These are phyloP conservation scores for Tetraneura akinire DNA, from an alignment of 1,140 invertebrate species.

Conservation along the genomic window DNA sequence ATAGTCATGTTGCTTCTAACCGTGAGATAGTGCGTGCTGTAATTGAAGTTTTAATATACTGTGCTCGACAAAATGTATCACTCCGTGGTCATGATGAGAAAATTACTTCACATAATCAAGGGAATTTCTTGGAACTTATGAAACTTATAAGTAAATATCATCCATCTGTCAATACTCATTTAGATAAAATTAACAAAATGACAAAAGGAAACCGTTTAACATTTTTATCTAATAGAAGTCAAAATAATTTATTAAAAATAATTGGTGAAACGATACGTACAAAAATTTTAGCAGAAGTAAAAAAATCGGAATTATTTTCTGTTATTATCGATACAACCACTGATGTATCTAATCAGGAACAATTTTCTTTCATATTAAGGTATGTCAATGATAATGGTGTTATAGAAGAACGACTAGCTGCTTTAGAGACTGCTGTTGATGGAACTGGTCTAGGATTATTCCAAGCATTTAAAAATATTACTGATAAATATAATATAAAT, in stretches of 20 bases:
- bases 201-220: no score
- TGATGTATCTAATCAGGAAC: conserved; percentile 7
- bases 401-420: conserved; percentile 2
- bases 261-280: no score
- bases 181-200: not conserved
- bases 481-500: not conserved
- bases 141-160: conserved; percentile 19
- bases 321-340: not conserved
- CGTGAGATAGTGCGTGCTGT: not conserved
- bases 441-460: not conserved
- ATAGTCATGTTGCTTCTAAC: no score
- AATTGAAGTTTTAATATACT: not conserved
- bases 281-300: no score
- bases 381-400: not conserved
- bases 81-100: conserved; percentile 23
- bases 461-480: not conserved
- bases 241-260: no score
- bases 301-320: no score
- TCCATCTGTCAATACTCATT: not conserved
- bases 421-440: not conserved
- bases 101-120: conserved; percentile 2
- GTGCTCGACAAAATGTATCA: conserved; percentile 3
- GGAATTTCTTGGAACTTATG: conserved; percentile 22
- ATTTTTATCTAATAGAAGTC: no score
- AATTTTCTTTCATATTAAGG: not conserved